Conservation (phyloP, 2,888 invertebrate species). For the Oscheius sp. region DNA sequence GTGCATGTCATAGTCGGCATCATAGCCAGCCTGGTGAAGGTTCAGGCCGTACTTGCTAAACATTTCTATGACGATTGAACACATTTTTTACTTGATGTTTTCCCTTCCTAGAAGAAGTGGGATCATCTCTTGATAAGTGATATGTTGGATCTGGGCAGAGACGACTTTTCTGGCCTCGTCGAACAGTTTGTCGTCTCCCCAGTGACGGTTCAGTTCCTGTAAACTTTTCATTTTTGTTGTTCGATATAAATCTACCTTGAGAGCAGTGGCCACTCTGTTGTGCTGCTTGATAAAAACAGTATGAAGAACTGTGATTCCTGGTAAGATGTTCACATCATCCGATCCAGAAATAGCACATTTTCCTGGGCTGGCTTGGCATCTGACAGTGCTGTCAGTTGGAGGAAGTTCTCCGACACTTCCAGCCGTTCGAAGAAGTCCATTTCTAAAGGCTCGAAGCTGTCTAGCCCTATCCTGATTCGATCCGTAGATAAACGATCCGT, state of each 20-base stretch:
- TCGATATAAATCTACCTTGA: conserved; percentile 45
- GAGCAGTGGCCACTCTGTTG: conserved; percentile 66
- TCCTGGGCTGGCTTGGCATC: conserved; percentile 51
- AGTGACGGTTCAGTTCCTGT: conserved; percentile 68
- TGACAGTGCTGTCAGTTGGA: conserved; percentile 48
- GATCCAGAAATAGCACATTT: conserved; percentile 61
- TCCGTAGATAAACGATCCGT: conserved; percentile 86
- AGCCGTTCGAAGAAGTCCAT: conserved; percentile 77
- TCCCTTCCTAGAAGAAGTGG: conserved; percentile 69
- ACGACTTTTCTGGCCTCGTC: conserved; percentile 75
- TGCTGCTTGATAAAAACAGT: conserved; percentile 72
- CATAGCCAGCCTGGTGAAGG: conserved; percentile 78
- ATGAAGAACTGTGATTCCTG: conserved; percentile 67
- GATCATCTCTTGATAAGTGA: conserved; percentile 75
- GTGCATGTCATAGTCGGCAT: conserved; percentile 78
- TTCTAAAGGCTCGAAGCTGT: conserved; percentile 82
- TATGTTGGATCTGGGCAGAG: conserved; percentile 78
- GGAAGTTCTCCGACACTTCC: conserved; percentile 61
- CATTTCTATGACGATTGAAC: not conserved
- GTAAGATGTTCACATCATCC: conserved; percentile 69
- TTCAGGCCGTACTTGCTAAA: conserved; percentile 82
- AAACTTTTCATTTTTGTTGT: not conserved
- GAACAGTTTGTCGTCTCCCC: conserved; percentile 72
- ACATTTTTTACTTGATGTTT: conserved; percentile 54
- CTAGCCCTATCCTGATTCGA: conserved; percentile 86